These are phyloP conservation scores for Heliothis virescens DNA, from an alignment of 1,140 invertebrate species.

Conservation along the genomic window DNA sequence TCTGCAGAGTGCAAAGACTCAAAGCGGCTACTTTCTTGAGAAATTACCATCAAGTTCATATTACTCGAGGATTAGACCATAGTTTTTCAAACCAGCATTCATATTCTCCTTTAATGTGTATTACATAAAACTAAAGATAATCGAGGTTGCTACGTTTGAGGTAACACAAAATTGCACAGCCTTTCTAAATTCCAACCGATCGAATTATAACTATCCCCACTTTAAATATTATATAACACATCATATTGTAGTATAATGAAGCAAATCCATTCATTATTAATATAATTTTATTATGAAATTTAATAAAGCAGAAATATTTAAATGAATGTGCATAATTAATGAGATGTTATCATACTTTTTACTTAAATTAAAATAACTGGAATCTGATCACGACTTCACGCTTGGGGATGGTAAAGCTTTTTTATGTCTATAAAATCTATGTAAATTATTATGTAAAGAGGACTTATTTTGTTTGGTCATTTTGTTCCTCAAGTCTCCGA, in stretches of 20 bases:
- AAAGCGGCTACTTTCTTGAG: too few species aligned
- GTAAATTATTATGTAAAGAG: too few species aligned
- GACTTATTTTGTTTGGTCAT: too few species aligned
- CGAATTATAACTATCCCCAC: conserved; percentile 25
- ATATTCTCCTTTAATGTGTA: not conserved
- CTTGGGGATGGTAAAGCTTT: too few species aligned
- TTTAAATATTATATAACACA: conserved; percentile 19
- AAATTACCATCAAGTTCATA: too few species aligned
- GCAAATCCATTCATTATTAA: not conserved
- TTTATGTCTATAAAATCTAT: too few species aligned
- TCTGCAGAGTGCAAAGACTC: too few species aligned
- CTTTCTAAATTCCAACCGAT: conserved; percentile 30
- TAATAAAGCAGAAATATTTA: not conserved
- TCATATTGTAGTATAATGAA: conserved; percentile 4
- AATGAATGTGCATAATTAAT: not conserved
- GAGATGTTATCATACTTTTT: not conserved
- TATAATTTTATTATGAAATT: not conserved
- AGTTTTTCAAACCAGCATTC: too few species aligned
- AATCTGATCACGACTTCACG: too few species aligned
- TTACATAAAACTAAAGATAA: conserved; percentile 28
- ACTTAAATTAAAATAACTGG: too few species aligned
- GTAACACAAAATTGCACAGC: not conserved
- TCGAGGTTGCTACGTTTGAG: conserved; percentile 21
- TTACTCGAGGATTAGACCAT: too few species aligned
- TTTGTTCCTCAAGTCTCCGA: too few species aligned